Evolutionary conservation across 2,113 vertebrate genomes (phyloP).

Genomic region (Callocephalon fimbriatum): DNA sequence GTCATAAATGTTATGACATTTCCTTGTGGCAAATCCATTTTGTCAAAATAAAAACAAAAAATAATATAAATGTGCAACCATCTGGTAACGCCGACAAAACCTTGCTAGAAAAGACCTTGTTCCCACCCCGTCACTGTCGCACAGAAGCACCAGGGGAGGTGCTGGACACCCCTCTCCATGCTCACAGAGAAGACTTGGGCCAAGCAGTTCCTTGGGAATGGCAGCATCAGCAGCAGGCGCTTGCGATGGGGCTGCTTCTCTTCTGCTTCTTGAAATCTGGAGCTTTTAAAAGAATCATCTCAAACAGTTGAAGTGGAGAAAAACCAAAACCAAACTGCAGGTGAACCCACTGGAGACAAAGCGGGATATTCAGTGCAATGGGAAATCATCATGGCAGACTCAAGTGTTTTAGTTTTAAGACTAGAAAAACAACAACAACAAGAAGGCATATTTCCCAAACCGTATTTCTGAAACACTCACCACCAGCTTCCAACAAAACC

Average conservation of each 20-base stretch:
- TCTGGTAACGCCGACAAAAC: slow-evolving; percentile 82
- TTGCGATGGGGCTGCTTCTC: background rate
- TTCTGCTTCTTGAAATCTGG: slow-evolving; percentile 65
- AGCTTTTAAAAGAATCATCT: slow-evolving; percentile 75
- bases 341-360: slow-evolving; percentile 78
- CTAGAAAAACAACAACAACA: slow-evolving; percentile 66
- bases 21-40: slow-evolving; percentile 81
- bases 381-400: slow-evolving; percentile 70
- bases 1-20: slow-evolving; percentile 99
- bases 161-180: slow-evolving; percentile 27
- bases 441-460: slow-evolving; percentile 74
- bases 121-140: slow-evolving; percentile 71
- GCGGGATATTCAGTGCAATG: slow-evolving; percentile 93
- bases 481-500: slow-evolving; percentile 57
- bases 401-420: slow-evolving; percentile 84
- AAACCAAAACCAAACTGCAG: slow-evolving; percentile 73
- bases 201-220: background rate
- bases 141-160: slow-evolving; percentile 48
- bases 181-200: slow-evolving; percentile 7
- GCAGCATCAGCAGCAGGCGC: slow-evolving; percentile 26
- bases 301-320: slow-evolving; percentile 75
- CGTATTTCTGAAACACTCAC: slow-evolving; percentile 61
- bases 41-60: slow-evolving; percentile 50
- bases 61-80: slow-evolving; percentile 80
- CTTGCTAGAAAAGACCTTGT: slow-evolving; percentile 84